Evolutionary conservation across 2,113 vertebrate species (phyloP).

Genomic region (Probosciger aterrimus): DNA sequence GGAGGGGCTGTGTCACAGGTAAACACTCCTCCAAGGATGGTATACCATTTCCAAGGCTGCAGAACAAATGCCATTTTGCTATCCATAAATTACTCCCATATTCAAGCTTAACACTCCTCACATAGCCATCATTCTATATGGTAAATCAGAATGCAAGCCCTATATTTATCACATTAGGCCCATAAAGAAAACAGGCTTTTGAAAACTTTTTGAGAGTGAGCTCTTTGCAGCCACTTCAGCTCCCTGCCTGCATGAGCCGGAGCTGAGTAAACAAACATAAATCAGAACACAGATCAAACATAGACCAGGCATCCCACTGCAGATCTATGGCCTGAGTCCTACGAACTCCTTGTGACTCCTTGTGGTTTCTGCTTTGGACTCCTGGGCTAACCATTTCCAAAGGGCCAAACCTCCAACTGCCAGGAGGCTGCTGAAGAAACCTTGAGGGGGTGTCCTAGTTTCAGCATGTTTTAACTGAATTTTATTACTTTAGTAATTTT

Average conservation of each 20-base stretch:
- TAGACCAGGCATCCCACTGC: background rate
- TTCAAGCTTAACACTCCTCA: background rate
- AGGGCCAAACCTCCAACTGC: background rate
- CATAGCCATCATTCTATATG: background rate
- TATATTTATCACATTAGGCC: background rate
- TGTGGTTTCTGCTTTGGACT: background rate
- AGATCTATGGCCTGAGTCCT: rapidly evolving
- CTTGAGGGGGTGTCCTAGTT: background rate
- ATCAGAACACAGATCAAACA: background rate
- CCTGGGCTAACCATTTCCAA: background rate
- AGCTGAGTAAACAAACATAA: background rate
- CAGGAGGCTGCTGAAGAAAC: background rate
- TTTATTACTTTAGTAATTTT: background rate
- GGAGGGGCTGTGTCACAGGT: background rate
- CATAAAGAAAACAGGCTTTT: background rate
- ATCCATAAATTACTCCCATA: background rate
- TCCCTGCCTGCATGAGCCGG: background rate
- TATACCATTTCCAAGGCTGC: background rate
- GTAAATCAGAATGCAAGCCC: background rate
- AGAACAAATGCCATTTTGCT: background rate
- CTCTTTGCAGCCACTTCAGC: background rate
- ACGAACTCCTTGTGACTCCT: background rate
- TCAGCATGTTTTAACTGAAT: background rate
- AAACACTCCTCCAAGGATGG: background rate
- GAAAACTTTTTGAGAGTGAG: background rate